Base-by-base conservation (phyloP, 2,113 vertebrate species). In the Xiphophorus hellerii region DNA sequence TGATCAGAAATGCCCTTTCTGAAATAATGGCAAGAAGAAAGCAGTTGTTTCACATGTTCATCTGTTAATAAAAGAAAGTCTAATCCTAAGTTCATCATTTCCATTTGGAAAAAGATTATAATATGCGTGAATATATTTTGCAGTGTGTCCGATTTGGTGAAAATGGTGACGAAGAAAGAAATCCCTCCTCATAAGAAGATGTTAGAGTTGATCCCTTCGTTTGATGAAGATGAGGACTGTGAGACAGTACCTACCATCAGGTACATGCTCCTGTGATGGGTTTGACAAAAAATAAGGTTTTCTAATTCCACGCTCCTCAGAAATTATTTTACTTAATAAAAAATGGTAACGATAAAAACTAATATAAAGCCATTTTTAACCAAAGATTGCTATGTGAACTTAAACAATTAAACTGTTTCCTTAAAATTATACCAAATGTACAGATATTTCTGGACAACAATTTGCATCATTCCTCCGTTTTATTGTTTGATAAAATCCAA, bases 61-160 rank as follows among this genome's bases (percentile, higher is more conserved):
- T 37, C 35, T 37, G 35, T 42, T 54, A 54, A 8, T 7, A 54
- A 25, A 54, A 25, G 7, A 20, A 20, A 54, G 7, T 54, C 48
- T 22, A 22, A 54, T 54, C 48, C 17, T 54, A 54, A 54, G 0
- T 54, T 8, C 20, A 54, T 54, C 17, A 25, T 20, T 54, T 54
- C 20, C 20, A 6, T 54, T 58, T 58, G 51, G 51, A 58, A 8
- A 58, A 25, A 58, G 7, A 3, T 54, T 7, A 22, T n/a, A n/a
- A 7, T 58, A n/a, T 58, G 22, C 25, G 22, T n/a, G 8, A 9
- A 8, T 54, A 3, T 58, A 3, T 58, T 84, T 62, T 62, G 10
- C 88, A 95, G 95, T 37, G 92, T 98, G 82, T 96, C 93, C 1
- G 92, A 96, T 1, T 44, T 92, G 85, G 91, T 93, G 76, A 71